Percentiles rank a stretch among this genome's conserved stretches.
Conservation (phyloP, 2,888 invertebrate species). For the Cephus sareptanus region DNA sequence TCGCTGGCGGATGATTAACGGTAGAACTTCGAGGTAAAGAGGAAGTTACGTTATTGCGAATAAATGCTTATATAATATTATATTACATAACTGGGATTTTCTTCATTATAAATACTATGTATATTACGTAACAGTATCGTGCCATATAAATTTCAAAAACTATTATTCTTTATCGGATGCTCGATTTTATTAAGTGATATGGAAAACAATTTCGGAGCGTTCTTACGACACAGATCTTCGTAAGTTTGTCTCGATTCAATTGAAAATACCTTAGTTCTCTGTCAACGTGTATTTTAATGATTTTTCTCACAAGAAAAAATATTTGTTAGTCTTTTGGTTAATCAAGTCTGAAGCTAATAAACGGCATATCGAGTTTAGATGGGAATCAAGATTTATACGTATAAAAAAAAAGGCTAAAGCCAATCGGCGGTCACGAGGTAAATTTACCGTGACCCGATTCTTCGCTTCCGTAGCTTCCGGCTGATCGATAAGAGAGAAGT, state of each 20-base stretch:
- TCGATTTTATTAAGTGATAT: neutral
- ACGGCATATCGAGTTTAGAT: neutral
- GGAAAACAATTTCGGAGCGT: neutral
- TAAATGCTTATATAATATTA: too few species aligned
- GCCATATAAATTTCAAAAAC: neutral
- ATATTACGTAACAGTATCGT: neutral
- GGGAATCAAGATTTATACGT: neutral
- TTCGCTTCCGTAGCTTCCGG: constrained; percentile 21
- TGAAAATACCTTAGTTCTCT: neutral
- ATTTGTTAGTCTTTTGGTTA: neutral
- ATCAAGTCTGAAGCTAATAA: neutral
- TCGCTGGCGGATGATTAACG: neutral
- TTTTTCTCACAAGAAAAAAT: too few species aligned
- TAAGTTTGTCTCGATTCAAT: neutral
- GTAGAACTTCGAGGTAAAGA: neutral
- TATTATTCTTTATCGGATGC: neutral
- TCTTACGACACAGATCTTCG: neutral
- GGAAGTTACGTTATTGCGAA: neutral
- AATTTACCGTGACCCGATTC: constrained; percentile 29
- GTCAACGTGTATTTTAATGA: neutral
- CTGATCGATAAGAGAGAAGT: constrained; percentile 31
- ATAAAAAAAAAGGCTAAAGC: neutral
- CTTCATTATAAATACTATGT: too few species aligned
- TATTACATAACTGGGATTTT: too few species aligned
- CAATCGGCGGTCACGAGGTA: neutral